Evolutionary conservation across 2,113 vertebrate species (phyloP), one percentile per base, ranked within the genome.

Genomic region (Cairina moschata): DNA sequence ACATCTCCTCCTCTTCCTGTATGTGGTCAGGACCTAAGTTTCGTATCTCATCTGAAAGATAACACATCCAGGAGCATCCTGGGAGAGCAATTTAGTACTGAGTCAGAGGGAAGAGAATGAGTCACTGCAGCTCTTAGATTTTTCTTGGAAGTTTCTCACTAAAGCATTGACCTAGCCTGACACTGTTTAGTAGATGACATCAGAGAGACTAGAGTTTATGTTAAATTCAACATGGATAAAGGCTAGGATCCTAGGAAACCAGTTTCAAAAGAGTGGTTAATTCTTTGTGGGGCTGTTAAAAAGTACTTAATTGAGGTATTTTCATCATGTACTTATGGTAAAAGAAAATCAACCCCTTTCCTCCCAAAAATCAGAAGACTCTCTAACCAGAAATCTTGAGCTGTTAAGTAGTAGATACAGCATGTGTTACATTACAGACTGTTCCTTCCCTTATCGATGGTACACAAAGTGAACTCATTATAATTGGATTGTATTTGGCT

Each of bases 91-190:
- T 96, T 96, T 93, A 88, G 72, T 94, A 97, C 91, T 97, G 96
- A 96, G 90, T 97, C 96, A 96, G 90, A 96, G 67, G 55, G 80
- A 95, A 86, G 46, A 91, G 77, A 84, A 95, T 96, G 96, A 97
- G 83, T 97, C 96, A 96, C 71, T 52, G 74, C 66, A 84, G 83
- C 5, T 80, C 42, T 94, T 84, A 94, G 69, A 86, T 94, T 96
- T 96, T 96, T 95, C 95, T 97, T 96, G 96, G 95, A 96, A 97
- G 88, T 95, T 96, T 91, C 91, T 93, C 88, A 95, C 88, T 93
- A 69, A 96, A 95, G 32, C 83, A 67, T 65, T 79, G 93, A 92
- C 92, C 91, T 56, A 95, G 69, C 62, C 93, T 94, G 92, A 96
- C 95, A 95, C 77, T 91, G 26, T 91, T 95, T 88, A 66, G 73